phyloP scores from a whole-genome alignment of 2,113 vertebrate genomes.

The Paralichthys olivaceus region DNA sequence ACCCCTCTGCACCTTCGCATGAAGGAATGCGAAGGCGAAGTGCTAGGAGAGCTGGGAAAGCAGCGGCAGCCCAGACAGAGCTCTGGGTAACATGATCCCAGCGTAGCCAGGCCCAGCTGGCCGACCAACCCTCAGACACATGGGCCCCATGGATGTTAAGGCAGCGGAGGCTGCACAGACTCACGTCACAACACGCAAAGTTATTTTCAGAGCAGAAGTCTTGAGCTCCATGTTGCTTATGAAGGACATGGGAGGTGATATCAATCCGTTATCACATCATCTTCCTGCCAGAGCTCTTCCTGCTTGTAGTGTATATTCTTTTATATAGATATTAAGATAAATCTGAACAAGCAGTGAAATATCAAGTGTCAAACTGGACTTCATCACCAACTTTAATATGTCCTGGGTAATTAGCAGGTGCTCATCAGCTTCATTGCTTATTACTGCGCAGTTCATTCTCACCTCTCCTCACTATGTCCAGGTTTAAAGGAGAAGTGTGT shows the following conservation, averaged over 20 bases:
- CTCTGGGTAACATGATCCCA: conserved; percentile 65
- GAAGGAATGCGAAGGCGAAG: conserved; percentile 45
- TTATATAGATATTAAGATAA: conserved; percentile 3
- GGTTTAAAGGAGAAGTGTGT: conserved; percentile 97
- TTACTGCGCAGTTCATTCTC: conserved; percentile 9
- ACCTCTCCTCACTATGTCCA: conserved; percentile 60
- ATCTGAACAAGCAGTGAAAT: conserved; percentile 7
- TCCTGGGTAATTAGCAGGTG: conserved; percentile 2
- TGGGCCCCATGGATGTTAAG: conserved; percentile 55
- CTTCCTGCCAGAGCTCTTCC: not conserved
- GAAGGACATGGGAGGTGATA: conserved; percentile 47
- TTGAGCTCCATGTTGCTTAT: conserved; percentile 61
- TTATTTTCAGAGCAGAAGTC: conserved; percentile 76
- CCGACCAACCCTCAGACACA: conserved; percentile 43
- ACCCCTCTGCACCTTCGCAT: conserved; percentile 37
- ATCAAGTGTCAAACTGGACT: conserved; percentile 4
- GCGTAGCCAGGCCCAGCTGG: conserved; percentile 60
- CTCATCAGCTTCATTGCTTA: conserved; percentile 17
- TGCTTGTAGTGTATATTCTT: conserved; percentile 2
- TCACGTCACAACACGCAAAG: conserved; percentile 43
- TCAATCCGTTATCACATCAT: conserved; percentile 43
- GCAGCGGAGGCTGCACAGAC: conserved; percentile 21
- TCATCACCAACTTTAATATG: conserved; percentile 2
- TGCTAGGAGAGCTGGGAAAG: conserved; percentile 49
- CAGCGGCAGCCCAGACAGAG: conserved; percentile 44